A percentile compares a stretch with the other conserved stretches of the same genome.
phyloP scores from a whole-genome alignment of 2,888 invertebrate genomes.

The Caenorhabditis sulstoni region DNA sequence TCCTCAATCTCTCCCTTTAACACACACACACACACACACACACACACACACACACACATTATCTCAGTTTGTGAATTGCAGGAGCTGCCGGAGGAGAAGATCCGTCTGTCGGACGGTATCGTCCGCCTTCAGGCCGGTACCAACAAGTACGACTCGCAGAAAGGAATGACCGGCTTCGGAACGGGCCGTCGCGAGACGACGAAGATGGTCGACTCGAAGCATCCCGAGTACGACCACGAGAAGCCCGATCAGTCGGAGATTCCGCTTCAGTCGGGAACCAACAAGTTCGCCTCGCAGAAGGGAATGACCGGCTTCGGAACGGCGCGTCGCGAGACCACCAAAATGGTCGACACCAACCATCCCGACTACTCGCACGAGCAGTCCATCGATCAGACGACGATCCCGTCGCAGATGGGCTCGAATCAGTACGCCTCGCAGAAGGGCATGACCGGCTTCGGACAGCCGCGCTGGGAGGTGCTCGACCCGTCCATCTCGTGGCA shows the following conservation, averaged over 20 bases:
- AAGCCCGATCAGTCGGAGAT: constrained; percentile 80
- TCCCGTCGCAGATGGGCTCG: constrained; percentile 79
- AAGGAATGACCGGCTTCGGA: constrained; percentile 80
- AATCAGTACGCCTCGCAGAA: constrained; percentile 80
- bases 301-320: constrained; percentile 81
- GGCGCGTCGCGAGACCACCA: constrained; percentile 79
- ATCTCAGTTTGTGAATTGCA: constrained; percentile 54
- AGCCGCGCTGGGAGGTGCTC: constrained; percentile 80
- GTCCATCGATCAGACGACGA: constrained; percentile 77
- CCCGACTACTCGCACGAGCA: constrained; percentile 80
- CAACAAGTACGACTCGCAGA: constrained; percentile 80
- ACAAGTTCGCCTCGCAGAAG: constrained; percentile 79
- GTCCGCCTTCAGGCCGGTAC: constrained; percentile 80
- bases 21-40: too few species aligned
- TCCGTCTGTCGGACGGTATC: constrained; percentile 80
- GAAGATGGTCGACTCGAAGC: constrained; percentile 80
- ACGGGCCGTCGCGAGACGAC: constrained; percentile 80
- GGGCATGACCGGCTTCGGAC: constrained; percentile 81
- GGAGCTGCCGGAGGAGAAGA: constrained; percentile 81
- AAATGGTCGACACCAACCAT: constrained; percentile 79
- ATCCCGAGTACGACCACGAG: constrained; percentile 81
- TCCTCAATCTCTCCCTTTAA: too few species aligned
- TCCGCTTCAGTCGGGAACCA: constrained; percentile 80
- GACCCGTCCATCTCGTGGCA: constrained; percentile 80
- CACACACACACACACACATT: too few species aligned